These are phyloP conservation scores for Euleptes europaea DNA, from an alignment of 2,113 vertebrate species.

Conservation along the genomic window DNA sequence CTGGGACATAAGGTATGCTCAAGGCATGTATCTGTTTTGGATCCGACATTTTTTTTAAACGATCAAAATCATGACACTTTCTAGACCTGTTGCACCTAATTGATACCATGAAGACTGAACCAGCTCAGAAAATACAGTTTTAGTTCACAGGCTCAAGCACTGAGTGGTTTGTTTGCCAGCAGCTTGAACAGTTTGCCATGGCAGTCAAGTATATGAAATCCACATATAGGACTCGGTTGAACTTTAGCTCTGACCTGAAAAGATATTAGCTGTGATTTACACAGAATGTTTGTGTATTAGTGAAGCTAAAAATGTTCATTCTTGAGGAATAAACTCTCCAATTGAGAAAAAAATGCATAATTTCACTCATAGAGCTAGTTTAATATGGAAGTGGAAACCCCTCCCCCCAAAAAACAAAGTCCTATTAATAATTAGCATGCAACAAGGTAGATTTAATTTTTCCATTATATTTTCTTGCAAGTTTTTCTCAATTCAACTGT, in stretches of 20 bases:
- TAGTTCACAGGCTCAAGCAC: slow-evolving; percentile 2
- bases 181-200: neutral
- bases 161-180: neutral
- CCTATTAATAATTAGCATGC: slow-evolving; percentile 56
- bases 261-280: slow-evolving; percentile 18
- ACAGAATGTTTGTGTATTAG: slow-evolving; percentile 43
- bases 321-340: slow-evolving; percentile 52
- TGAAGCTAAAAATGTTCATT: slow-evolving; percentile 23
- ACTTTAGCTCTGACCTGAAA: slow-evolving; percentile 15
- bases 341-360: slow-evolving; percentile 39
- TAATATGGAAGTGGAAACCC: slow-evolving; percentile 50
- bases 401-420: slow-evolving; percentile 5
- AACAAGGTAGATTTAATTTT: slow-evolving; percentile 48
- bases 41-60: neutral
- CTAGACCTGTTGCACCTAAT: neutral
- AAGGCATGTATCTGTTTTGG: neutral
- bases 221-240: neutral
- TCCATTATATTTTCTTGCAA: slow-evolving; percentile 43
- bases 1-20: neutral
- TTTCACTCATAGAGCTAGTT: slow-evolving; percentile 46
- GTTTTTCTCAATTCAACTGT: slow-evolving; percentile 46
- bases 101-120: neutral
- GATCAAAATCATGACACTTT: neutral
- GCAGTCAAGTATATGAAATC: neutral
- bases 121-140: neutral